Evolutionary conservation across 2,797 vertebrate species (phyloP).

Genomic region (Discoglossus pictus): DNA sequence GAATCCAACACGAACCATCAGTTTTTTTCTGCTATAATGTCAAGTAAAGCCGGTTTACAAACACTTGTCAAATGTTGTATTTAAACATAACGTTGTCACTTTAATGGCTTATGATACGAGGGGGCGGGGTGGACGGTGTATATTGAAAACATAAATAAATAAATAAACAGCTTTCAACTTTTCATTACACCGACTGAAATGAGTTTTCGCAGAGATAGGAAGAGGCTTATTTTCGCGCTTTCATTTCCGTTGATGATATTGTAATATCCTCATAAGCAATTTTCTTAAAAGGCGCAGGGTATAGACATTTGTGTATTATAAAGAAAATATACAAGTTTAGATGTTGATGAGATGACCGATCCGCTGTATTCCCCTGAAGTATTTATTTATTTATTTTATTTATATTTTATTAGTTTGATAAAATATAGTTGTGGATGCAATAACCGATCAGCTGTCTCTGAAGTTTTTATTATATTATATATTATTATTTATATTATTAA

Average conservation of each 20-base stretch:
- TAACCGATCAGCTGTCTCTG: no score
- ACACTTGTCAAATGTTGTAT: constrained; percentile 2
- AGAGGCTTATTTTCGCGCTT: constrained; percentile 38
- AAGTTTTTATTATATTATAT: no score
- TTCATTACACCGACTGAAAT: constrained; percentile 41
- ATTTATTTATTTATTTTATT: no score
- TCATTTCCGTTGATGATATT: constrained; percentile 47
- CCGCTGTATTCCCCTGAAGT: no score
- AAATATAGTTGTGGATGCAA: no score
- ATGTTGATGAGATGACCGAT: no score
- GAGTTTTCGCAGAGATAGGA: constrained; percentile 37
- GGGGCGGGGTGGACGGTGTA: no score
- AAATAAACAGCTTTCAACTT: constrained; percentile 27
- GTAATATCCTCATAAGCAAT: constrained; percentile 34
- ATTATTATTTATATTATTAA: no score
- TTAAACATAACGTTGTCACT: constrained; percentile 21
- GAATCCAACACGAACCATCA: neutral
- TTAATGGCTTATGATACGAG: constrained; percentile 28
- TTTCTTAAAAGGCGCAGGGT: constrained; percentile 1
- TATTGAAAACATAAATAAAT: constrained; percentile 28
- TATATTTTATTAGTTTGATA: no score
- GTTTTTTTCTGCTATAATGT: neutral
- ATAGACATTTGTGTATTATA: constrained; percentile 7
- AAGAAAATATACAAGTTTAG: no score
- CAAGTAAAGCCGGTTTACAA: neutral